phyloP scores from a whole-genome alignment of 1,140 invertebrate genomes.

The Drosophila littoralis region DNA sequence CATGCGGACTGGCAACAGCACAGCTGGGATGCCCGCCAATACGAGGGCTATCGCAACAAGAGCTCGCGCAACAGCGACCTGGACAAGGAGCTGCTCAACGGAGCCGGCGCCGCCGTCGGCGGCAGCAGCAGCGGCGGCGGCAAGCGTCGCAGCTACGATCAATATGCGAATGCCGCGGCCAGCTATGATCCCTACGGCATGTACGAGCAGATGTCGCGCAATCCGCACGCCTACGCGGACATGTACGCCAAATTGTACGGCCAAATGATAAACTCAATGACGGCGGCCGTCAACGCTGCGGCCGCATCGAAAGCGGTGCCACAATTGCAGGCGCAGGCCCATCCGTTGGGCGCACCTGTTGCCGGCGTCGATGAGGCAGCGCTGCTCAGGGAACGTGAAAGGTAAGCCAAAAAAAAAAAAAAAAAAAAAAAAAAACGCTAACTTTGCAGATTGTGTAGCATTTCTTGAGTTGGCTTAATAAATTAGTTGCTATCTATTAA shows the following conservation, averaged over 20 bases:
- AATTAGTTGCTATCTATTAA: neutral
- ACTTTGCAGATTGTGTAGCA: slow-evolving; percentile 14
- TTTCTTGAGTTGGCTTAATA: neutral
- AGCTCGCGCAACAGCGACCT: slow-evolving; percentile 80
- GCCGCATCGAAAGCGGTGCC: slow-evolving; percentile 23
- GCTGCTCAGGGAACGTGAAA: slow-evolving; percentile 86
- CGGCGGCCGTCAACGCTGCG: slow-evolving; percentile 47
- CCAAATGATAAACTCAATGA: slow-evolving; percentile 65
- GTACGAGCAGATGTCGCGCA: slow-evolving; percentile 90
- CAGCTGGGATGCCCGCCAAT: slow-evolving; percentile 68
- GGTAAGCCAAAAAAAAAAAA: slow-evolving; percentile 85
- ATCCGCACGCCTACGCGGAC: slow-evolving; percentile 91
- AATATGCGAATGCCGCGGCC: slow-evolving; percentile 85
- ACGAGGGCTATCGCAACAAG: slow-evolving; percentile 77
- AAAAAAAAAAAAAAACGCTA: neutral
- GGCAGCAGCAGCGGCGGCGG: slow-evolving; percentile 40
- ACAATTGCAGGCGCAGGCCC: slow-evolving; percentile 4
- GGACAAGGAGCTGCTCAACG: slow-evolving; percentile 65
- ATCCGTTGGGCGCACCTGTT: slow-evolving; percentile 84
- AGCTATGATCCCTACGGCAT: slow-evolving; percentile 78
- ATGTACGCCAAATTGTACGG: slow-evolving; percentile 90
- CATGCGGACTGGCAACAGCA: slow-evolving; percentile 30
- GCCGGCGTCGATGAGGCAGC: slow-evolving; percentile 41
- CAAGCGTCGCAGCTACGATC: slow-evolving; percentile 84
- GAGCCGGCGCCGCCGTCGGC: slow-evolving; percentile 31